These are phyloP conservation scores for Sympetrum striolatum DNA, from an alignment of 2,888 invertebrate species.

Conservation along the genomic window DNA sequence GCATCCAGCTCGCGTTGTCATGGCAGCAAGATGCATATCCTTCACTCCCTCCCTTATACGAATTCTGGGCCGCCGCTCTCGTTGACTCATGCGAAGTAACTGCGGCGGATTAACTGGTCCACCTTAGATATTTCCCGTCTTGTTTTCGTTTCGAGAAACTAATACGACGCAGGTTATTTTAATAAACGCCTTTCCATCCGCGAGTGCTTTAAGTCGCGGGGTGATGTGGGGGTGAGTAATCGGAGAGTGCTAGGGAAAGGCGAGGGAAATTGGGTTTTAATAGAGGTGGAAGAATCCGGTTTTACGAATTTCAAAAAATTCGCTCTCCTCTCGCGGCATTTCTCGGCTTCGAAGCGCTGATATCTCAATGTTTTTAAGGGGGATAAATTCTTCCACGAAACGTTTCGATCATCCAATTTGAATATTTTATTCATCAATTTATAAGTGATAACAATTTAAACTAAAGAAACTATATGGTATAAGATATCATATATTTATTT, in stretches of 20 bases:
- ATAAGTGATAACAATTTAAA: too few relatives aligned
- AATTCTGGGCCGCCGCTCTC: background rate
- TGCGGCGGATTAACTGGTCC: background rate
- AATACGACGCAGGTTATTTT: background rate
- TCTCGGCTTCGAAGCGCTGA: too few relatives aligned
- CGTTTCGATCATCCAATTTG: too few relatives aligned
- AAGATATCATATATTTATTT: too few relatives aligned
- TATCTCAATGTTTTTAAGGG: too few relatives aligned
- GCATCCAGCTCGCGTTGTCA: conserved; percentile 36
- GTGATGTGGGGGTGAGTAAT: background rate
- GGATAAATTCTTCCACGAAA: too few relatives aligned
- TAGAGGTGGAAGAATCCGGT: background rate
- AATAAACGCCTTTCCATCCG: background rate
- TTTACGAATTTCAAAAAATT: too few relatives aligned
- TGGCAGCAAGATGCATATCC: conserved; percentile 41
- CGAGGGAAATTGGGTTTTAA: background rate
- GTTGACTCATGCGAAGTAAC: conserved; percentile 8
- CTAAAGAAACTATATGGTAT: too few relatives aligned
- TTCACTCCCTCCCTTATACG: background rate
- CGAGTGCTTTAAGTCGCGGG: background rate
- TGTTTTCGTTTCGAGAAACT: background rate
- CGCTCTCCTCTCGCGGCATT: too few relatives aligned
- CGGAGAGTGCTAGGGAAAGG: background rate
- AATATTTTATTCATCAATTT: too few relatives aligned
- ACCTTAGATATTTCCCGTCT: background rate